Evolutionary conservation across 2,797 vertebrate species (phyloP), one percentile per base, ranked within the genome.

Genomic region (Schizopygopsis pylzovi): DNA sequence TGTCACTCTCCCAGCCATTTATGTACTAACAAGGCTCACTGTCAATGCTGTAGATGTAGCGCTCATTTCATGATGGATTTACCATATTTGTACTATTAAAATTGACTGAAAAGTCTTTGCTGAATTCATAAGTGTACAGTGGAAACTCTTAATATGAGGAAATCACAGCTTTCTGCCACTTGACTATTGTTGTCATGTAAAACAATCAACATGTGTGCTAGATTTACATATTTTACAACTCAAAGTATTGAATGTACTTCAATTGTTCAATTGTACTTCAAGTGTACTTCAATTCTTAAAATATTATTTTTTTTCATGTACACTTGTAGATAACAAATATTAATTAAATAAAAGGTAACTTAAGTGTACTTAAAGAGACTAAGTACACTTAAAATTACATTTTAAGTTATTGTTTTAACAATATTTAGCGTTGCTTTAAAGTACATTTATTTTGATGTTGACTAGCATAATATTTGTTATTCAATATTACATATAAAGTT

Each of bases 1-100:
- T 91, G 85, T 88, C 88, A 56, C 76, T 84, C 84, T 87, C 87
- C 70, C 12, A 4, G 45, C 12, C 79, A 78, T 85, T 85, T 79
- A 72, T 2, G 47, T n/a, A 41, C 76, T 89, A 83, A 87, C 73
- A 83, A 82, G 86, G 43, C 61, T n/a, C 45, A 75, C 83, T 77
- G 83, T 83, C 83, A 75, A 25, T 22, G 68, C 37, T n/a, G 59
- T 22, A 45, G 54, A 78, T 52, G 75, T 37, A 76, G 47, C 49
- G 16, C 4, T 68, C 39, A 63, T 43, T 61, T 61, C 37, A 25
- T 2, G 72, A 28, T 0, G 1, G 25, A 10, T 61, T 61, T 47
- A 61, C 68, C 22, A 7, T 47, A 73, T 61, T 73, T 75, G 4
- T 4, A 13, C 39, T 12, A 5, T 6, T 43, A 43, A 72, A 41